These are phyloP conservation scores for Hetaerina americana DNA, from an alignment of 1,140 invertebrate species.

Conservation along the genomic window DNA sequence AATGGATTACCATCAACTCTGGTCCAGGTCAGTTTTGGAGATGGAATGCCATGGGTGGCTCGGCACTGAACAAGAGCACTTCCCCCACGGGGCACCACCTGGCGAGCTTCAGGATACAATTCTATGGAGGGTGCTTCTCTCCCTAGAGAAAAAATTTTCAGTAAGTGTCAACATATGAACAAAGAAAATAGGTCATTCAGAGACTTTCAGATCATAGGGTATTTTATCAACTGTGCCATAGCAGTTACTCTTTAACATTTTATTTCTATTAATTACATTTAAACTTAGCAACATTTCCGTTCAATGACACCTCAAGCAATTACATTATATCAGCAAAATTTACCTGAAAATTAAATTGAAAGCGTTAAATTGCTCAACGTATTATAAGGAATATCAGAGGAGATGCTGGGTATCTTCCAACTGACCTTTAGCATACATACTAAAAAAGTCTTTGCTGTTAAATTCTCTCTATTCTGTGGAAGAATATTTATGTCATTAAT, in stretches of 20 bases:
- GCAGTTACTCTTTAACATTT: too few species aligned
- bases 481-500: too few species aligned
- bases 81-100: constrained; percentile 45
- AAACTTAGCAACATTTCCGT: too few species aligned
- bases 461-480: too few species aligned
- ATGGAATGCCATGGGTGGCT: constrained; percentile 56
- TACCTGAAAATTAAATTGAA: too few species aligned
- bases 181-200: background rate
- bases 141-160: constrained; percentile 44
- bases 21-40: constrained; percentile 62
- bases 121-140: constrained; percentile 64
- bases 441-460: too few species aligned
- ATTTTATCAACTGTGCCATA: background rate
- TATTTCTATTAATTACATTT: too few species aligned
- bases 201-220: background rate
- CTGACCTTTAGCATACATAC: background rate
- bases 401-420: background rate
- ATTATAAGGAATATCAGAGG: background rate
- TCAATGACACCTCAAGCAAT: too few species aligned
- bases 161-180: background rate
- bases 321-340: too few species aligned
- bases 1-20: constrained; percentile 54
- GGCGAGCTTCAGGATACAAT: constrained; percentile 53
- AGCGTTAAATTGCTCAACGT: too few species aligned
- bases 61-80: constrained; percentile 66